Conservation (phyloP, 1,140 invertebrate species). For the Caenorhabditis brenneri region DNA sequence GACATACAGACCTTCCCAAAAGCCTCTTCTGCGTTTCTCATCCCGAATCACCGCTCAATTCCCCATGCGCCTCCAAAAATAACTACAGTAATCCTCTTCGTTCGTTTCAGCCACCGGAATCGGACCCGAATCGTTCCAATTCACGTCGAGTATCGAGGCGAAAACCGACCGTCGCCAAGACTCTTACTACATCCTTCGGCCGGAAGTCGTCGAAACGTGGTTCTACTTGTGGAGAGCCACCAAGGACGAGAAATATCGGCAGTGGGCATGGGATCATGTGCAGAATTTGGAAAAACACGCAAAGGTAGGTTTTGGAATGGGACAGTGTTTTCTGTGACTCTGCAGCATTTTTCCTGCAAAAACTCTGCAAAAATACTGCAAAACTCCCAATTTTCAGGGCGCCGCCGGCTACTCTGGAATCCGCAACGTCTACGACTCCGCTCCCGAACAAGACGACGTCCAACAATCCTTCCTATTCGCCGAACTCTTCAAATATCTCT, state of each 20-base stretch:
- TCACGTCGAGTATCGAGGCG: constrained; percentile 54
- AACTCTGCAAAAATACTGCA: too few species aligned
- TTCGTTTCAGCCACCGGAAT: constrained; percentile 62
- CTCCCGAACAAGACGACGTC: constrained; percentile 87
- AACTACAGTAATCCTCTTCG: background rate
- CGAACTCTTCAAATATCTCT: constrained; percentile 97
- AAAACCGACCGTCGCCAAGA: constrained; percentile 53
- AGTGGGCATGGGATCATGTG: constrained; percentile 97
- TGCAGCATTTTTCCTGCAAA: too few species aligned
- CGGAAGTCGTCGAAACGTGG: constrained; percentile 95
- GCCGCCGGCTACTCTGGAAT: constrained; percentile 90
- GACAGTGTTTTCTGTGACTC: too few species aligned
- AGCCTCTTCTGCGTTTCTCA: too few species aligned
- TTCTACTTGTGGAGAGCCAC: constrained; percentile 95
- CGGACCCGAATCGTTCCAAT: constrained; percentile 59
- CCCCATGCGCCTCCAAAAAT: too few species aligned
- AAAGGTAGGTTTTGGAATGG: constrained; percentile 14
- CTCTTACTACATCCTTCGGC: constrained; percentile 85
- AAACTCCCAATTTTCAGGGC: constrained; percentile 77
- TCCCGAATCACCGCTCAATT: too few species aligned
- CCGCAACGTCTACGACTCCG: constrained; percentile 87
- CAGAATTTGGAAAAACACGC: constrained; percentile 86
- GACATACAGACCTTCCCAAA: too few species aligned
- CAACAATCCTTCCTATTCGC: constrained; percentile 98
- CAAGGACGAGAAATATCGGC: constrained; percentile 91